Percentiles rank a stretch among this genome's conserved stretches.
phyloP scores from a whole-genome alignment of 2,888 invertebrate genomes.

The Hypomecis atomaria region DNA sequence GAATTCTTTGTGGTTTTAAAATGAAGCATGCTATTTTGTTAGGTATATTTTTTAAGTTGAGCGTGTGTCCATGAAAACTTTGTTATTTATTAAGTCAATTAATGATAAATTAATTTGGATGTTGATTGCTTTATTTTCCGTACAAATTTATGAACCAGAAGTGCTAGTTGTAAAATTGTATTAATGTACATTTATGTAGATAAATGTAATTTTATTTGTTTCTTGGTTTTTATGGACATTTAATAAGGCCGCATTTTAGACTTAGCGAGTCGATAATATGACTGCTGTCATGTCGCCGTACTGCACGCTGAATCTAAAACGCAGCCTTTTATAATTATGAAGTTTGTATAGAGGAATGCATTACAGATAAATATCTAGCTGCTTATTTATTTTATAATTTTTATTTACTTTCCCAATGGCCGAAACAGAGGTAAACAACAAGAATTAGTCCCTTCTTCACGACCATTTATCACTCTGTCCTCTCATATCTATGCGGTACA shows the following conservation, averaged over 20 bases:
- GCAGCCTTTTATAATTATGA: constrained; percentile 8
- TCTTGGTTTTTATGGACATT: constrained; percentile 24
- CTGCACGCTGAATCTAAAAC: not conserved
- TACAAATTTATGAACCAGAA: too few species aligned
- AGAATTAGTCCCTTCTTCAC: constrained; percentile 56
- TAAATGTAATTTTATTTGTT: too few species aligned
- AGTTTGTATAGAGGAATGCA: constrained; percentile 39
- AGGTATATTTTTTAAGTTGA: constrained; percentile 4
- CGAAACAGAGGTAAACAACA: constrained; percentile 78
- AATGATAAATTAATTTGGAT: not conserved
- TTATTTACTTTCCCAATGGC: constrained; percentile 74
- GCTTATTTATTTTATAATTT: constrained; percentile 60
- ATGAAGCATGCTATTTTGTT: constrained; percentile 32
- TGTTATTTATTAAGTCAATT: not conserved
- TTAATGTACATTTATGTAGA: too few species aligned
- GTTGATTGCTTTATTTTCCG: too few species aligned
- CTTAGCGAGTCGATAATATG: not conserved
- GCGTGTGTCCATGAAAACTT: constrained; percentile 20
- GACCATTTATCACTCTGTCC: constrained; percentile 61
- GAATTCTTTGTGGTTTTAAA: constrained; percentile 9
- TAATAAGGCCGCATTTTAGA: constrained; percentile 3
- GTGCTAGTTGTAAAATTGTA: too few species aligned
- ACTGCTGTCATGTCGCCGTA: not conserved
- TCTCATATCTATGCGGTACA: constrained; percentile 38
- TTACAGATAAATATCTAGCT: constrained; percentile 40